Evolutionary conservation across 2,888 invertebrate species (phyloP), one percentile per base, ranked within the genome.

Genomic region (Eristalinus sepulchralis): DNA sequence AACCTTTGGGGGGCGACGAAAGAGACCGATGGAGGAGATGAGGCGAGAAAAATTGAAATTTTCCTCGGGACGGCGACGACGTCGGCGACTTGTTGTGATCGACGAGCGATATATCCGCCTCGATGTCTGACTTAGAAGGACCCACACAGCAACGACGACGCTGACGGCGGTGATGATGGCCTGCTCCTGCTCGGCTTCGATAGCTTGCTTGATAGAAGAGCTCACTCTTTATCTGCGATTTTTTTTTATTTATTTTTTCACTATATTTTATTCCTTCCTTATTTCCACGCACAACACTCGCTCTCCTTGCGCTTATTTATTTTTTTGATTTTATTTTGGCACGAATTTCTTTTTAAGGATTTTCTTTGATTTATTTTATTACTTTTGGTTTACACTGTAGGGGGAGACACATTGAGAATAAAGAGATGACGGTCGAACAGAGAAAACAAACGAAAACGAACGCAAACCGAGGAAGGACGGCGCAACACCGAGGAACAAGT

Each of bases 1-100:
- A 89, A 90, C 81, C 88, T 90, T 88, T 88, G 55, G 82, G 86
- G 80, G 81, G 67, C 60, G 27, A 71, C 60, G 27, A 60, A 77
- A 83, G 78, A 86, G 77, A 60, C 63, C 71, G 64, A 72, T 59
- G 60, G 79, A 80, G 63, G 67, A 70, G 27, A 27, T 2, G 27
- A 27, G 27, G 27, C 39, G 39, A n/a, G n/a, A 68, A 64, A 66
- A 36, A 73, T 67, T 73, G 66, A 62, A 83, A 68, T 55, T 84
- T 62, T 47, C 17, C 17, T 17, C 27, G 27, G 27, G 27, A 27
- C 27, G 27, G 27, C 27, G 62, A 72, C 55, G 71, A 80, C 71
- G 80, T 84, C 75, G 75, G 55, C 22, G n/a, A n/a, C n/a, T n/a
- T 57, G 57, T 57, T 20, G 57, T 22, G 57, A 24, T 84, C 59